These are phyloP conservation scores for Phrixothrix hirtus DNA, from an alignment of 2,888 invertebrate species.

Conservation along the genomic window DNA sequence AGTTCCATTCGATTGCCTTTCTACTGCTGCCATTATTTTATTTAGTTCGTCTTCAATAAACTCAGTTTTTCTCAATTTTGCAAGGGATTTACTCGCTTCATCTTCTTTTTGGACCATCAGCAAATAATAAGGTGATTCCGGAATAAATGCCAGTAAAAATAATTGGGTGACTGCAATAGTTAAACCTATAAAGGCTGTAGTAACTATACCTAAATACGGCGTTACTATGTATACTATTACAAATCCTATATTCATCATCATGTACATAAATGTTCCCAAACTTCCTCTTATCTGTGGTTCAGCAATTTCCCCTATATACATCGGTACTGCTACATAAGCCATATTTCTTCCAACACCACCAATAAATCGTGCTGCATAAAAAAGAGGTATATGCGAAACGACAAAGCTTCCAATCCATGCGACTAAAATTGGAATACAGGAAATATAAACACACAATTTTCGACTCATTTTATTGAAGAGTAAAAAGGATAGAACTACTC, in stretches of 20 bases:
- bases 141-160: constrained; percentile 25
- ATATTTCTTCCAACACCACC: constrained; percentile 29
- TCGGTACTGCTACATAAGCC: constrained; percentile 30
- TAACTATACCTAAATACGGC: constrained; percentile 30
- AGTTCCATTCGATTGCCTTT: constrained; percentile 10
- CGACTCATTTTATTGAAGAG: constrained; percentile 32
- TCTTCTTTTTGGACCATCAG: constrained; percentile 18
- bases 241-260: constrained; percentile 33
- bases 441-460: constrained; percentile 30
- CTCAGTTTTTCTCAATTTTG: constrained; percentile 16
- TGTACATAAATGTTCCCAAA: constrained; percentile 32
- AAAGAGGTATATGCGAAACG: constrained; percentile 11
- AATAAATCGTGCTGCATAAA: constrained; percentile 27
- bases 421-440: constrained; percentile 23
- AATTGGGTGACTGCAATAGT: constrained; percentile 23
- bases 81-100: constrained; percentile 28
- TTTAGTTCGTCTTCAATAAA: constrained; percentile 25
- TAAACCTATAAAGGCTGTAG: constrained; percentile 19
- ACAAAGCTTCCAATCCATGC: constrained; percentile 30
- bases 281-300: constrained; percentile 34
- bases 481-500: constrained; percentile 27
- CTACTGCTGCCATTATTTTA: constrained; percentile 8
- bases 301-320: constrained; percentile 37
- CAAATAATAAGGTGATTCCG: constrained; percentile 35
- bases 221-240: constrained; percentile 28